phyloP scores from a whole-genome alignment of 2,888 invertebrate species.

The Schizotus pectinicornis region DNA sequence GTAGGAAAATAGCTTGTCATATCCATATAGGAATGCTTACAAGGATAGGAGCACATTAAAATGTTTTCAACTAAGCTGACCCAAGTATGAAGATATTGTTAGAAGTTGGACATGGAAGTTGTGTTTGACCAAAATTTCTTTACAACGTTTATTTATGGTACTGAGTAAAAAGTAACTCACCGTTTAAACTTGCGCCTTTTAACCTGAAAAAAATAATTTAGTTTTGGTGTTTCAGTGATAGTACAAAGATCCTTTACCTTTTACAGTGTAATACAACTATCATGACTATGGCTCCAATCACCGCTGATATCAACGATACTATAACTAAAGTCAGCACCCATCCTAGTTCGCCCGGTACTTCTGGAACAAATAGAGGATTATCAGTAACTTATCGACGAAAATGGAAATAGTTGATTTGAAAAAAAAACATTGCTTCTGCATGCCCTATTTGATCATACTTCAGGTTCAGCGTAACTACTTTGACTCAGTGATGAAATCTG shows the following conservation, averaged over 20 bases:
- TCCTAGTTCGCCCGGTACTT: conserved; percentile 68
- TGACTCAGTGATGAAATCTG: neutral
- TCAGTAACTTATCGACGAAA: neutral
- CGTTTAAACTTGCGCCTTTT: conserved; percentile 48
- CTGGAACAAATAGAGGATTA: conserved; percentile 56
- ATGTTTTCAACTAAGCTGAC: too few relatives aligned
- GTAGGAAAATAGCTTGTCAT: too few relatives aligned
- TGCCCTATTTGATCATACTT: neutral
- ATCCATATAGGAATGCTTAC: too few relatives aligned
- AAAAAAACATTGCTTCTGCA: neutral
- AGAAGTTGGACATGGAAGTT: too few relatives aligned
- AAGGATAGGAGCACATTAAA: too few relatives aligned
- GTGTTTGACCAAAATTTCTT: too few relatives aligned
- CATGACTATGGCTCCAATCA: conserved; percentile 75
- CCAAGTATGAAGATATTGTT: too few relatives aligned
- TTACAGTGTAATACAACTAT: conserved; percentile 72
- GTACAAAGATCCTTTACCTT: conserved; percentile 56
- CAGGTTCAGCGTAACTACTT: neutral
- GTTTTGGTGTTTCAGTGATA: neutral
- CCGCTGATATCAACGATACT: conserved; percentile 73
- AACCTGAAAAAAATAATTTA: conserved; percentile 43
- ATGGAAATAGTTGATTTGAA: neutral
- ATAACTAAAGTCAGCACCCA: conserved; percentile 75
- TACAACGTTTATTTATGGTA: neutral
- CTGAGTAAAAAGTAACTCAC: conserved; percentile 44